Evolutionary conservation across 1,140 invertebrate species (phyloP).

Genomic region (Drosophila nigrodunni): DNA sequence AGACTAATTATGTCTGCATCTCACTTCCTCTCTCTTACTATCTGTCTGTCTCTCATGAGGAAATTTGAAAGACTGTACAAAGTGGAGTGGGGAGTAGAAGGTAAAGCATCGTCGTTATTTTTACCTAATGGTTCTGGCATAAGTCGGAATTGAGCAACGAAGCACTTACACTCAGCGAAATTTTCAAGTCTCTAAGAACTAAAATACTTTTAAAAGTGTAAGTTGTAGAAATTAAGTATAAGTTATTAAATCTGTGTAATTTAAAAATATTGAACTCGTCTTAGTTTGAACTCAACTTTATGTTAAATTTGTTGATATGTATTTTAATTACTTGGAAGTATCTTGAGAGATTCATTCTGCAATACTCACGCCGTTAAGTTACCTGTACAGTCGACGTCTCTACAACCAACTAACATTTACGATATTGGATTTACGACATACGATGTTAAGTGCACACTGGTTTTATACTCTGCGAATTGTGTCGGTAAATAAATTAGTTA

Average conservation of each 20-base stretch:
- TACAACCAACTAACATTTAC: constrained; percentile 31
- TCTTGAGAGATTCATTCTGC: constrained; percentile 31
- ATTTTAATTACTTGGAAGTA: constrained; percentile 1
- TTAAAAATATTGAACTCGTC: neutral
- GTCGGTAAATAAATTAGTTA: neutral
- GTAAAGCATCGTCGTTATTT: constrained; percentile 30
- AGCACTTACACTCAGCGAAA: constrained; percentile 17
- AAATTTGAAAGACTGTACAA: constrained; percentile 25
- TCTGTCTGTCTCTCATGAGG: constrained; percentile 1
- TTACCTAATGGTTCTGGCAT: constrained; percentile 52
- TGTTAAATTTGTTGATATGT: no score
- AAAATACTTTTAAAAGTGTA: neutral
- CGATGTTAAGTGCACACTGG: constrained; percentile 42
- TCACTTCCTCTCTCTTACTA: no score
- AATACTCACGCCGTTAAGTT: neutral
- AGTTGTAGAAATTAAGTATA: neutral
- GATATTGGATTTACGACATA: constrained; percentile 36
- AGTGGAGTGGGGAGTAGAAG: constrained; percentile 1
- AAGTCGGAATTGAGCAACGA: constrained; percentile 15
- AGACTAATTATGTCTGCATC: constrained; percentile 52
- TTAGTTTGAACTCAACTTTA: neutral
- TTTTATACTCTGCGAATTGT: neutral
- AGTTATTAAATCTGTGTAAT: constrained; percentile 2
- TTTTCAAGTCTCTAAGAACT: neutral
- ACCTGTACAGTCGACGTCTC: constrained; percentile 25